Evolutionary conservation across 2,888 invertebrate species (phyloP).

Genomic region (Andrena bucephala): DNA sequence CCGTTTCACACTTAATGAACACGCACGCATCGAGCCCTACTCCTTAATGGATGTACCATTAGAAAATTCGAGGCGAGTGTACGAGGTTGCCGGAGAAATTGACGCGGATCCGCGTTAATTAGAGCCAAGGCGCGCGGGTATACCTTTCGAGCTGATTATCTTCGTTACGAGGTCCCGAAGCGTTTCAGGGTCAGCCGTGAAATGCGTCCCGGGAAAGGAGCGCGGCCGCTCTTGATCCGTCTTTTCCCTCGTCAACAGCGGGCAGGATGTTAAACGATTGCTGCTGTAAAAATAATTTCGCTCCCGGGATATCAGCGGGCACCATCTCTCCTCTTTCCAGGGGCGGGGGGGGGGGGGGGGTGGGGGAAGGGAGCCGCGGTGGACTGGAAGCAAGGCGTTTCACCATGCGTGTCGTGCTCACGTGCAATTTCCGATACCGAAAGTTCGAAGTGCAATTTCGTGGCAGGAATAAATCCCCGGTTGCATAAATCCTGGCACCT

Average conservation of each 20-base stretch:
- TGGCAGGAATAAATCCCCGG: conserved; percentile 59
- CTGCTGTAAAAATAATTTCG: not conserved
- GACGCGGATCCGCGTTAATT: conserved; percentile 40
- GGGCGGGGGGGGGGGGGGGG: too few species aligned
- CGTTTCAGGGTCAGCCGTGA: conserved; percentile 42
- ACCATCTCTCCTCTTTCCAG: not conserved
- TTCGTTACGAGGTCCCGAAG: conserved; percentile 35
- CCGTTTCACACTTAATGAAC: conserved; percentile 3
- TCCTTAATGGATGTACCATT: conserved; percentile 46
- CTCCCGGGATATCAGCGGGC: not conserved
- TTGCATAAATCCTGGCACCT: conserved; percentile 68
- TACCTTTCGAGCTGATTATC: conserved; percentile 26
- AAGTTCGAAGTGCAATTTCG: conserved; percentile 61
- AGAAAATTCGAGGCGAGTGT: conserved; percentile 32
- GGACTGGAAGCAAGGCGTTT: conserved; percentile 1
- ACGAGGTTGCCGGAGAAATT: conserved; percentile 24
- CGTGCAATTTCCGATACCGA: conserved; percentile 49
- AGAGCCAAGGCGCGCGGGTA: conserved; percentile 18
- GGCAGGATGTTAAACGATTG: not conserved
- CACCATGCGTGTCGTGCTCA: conserved; percentile 25
- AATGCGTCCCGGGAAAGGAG: conserved; percentile 9
- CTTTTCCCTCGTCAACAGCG: not conserved
- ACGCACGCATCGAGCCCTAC: not conserved
- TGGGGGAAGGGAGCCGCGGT: too few species aligned
- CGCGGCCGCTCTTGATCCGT: conserved; percentile 11